Conservation (phyloP, 2,113 vertebrate genomes). For the Monarcha castaneiventris region DNA sequence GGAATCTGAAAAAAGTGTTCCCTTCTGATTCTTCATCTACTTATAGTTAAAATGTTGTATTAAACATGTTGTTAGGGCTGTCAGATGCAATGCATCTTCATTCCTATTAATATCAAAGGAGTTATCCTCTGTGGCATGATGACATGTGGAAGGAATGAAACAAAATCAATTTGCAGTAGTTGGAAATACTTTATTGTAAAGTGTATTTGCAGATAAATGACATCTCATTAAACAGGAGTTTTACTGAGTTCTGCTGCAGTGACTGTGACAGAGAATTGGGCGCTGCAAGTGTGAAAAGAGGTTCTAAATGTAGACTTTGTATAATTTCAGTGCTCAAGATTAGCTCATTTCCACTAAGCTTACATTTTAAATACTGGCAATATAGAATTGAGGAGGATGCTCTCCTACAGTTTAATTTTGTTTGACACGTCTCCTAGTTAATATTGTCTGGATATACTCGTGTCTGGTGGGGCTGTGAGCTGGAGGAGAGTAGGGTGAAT, state of each 20-base stretch:
- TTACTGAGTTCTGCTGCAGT: not conserved
- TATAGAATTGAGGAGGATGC: not conserved
- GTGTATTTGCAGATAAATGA: not conserved
- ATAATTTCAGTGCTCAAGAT: not conserved
- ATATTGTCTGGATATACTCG: not conserved
- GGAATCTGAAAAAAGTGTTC: not conserved
- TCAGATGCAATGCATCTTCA: conserved; percentile 43
- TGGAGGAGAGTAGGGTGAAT: not conserved
- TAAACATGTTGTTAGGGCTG: conserved; percentile 53
- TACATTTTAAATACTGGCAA: not conserved
- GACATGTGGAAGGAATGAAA: conserved; percentile 26
- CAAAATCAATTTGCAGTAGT: conserved; percentile 22
- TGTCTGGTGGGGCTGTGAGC: not conserved
- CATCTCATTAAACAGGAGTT: not conserved
- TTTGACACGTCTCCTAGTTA: not conserved
- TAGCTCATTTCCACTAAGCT: not conserved
- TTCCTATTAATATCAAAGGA: conserved; percentile 48
- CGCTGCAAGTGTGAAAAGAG: not conserved
- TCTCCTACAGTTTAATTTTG: not conserved
- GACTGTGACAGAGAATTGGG: not conserved
- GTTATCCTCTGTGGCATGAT: not conserved
- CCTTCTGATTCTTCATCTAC: not conserved
- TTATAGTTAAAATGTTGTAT: conserved; percentile 35
- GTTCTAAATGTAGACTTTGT: not conserved
- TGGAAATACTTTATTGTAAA: conserved; percentile 9